Base-by-base conservation (phyloP, 2,113 vertebrate genomes). In the Lepisosteus osseus region DNA sequence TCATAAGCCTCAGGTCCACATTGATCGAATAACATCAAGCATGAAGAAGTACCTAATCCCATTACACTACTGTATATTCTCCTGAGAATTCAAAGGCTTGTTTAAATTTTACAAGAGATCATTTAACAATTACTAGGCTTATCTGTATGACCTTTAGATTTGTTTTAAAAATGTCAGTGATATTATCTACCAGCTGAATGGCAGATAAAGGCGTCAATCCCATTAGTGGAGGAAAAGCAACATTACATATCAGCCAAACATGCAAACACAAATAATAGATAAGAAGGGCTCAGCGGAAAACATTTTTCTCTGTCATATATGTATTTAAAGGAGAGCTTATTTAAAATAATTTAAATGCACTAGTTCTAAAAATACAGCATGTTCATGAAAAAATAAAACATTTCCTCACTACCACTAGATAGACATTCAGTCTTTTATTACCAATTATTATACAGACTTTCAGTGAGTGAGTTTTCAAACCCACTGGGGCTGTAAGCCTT, bases 111-210 rank as follows among this genome's bases (percentile, higher is more conserved):
- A 87, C 66, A 82, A 82, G 79, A 81, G 78, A 78, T 75, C 72
- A 74, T 80, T 81, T 76, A 85, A 79, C 67, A 74, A 74, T 84
- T 85, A 80, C 71, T 57, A 1, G 79, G 62, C 70, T 83, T 86
- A 78, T 78, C 80, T 79, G 54, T 74, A 74, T 86, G 77, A 90
- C 75, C 79, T 87, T 87, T 80, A 80, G 80, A 80, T 82, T 81
- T 77, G 74, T 79, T 67, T 82, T 80, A 71, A 84, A 78, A 83
- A 56, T 63, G 61, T 45, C 70, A 78, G 74, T 78, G 74, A 74
- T 79, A 73, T 71, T 68, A 75, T 80, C 66, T 81, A 29, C 70
- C 74, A 45, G 45, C 70, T 29, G 29, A 29, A 29, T 29, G 65
- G 74, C 44, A 75, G 74, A 79, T 73, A 77, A 78, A 77, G 11